Conservation (phyloP, 2,888 invertebrate genomes). For the Cynaeus angustus region DNA sequence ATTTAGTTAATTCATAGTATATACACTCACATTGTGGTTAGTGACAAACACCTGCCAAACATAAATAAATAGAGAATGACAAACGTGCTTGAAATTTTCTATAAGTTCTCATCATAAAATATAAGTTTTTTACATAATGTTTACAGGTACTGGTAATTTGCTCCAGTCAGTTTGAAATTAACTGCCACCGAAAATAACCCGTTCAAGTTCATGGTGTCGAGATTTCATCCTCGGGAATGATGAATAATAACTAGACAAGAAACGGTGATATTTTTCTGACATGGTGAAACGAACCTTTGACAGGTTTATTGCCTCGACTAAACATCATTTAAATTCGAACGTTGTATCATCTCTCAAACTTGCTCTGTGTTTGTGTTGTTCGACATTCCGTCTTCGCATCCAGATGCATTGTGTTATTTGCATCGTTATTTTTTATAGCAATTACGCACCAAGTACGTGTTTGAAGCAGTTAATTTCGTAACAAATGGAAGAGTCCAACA, state of each 20-base stretch:
- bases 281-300: conserved; percentile 63
- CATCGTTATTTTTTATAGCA: conserved; percentile 50
- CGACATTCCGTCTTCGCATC: conserved; percentile 61
- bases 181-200: background rate
- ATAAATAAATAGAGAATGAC: conserved; percentile 42
- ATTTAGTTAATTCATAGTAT: conserved; percentile 39
- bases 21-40: conserved; percentile 39
- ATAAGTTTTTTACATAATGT: conserved; percentile 5
- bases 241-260: conserved; percentile 65
- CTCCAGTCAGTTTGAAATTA: too few relatives aligned
- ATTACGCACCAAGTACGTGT: conserved; percentile 28
- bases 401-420: conserved; percentile 58
- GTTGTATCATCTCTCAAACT: conserved; percentile 67
- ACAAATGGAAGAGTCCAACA: conserved; percentile 17
- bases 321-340: conserved; percentile 70
- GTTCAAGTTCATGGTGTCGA: background rate
- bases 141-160: too few relatives aligned
- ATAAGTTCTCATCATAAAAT: conserved; percentile 41
- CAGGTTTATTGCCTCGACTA: conserved; percentile 69
- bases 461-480: conserved; percentile 34
- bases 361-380: conserved; percentile 57
- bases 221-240: background rate
- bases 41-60: conserved; percentile 40
- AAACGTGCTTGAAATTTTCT: conserved; percentile 38
- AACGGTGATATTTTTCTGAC: conserved; percentile 67